Evolutionary conservation across 2,888 invertebrate species (phyloP), one percentile per base, ranked within the genome.

Genomic region (Linnaemya vulpina): DNA sequence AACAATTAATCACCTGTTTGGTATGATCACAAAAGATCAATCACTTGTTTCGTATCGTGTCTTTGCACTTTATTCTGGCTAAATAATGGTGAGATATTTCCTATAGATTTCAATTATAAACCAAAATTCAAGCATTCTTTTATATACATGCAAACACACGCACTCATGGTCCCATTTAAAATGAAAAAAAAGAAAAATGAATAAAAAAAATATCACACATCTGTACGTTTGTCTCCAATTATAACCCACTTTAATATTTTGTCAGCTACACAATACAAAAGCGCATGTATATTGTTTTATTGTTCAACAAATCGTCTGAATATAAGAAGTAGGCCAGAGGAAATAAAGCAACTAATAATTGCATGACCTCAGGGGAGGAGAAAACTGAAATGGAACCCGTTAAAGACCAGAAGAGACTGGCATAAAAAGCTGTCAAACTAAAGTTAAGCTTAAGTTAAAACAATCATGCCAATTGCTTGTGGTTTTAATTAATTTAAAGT

Each of bases 401-500:
- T 43, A 15, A 63, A 7, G 20, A 62, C 62, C 74, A 46, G 74
- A 62, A 49, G 53, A 67, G 46, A 67, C 30, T 65, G 46, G 38
- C 38, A 49, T 25, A 74, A 60, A 76, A 80, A 51, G 65, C 77
- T 85, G 77, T 82, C 84, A 82, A 46, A 46, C 78, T 51, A 65
- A 82, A 85, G 78, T 77, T 85, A 70, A 82, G 84, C 84, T 77
- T 78, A 85, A 82, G 84, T 81, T 70, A 67, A 73, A 81, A 78
- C 78, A 85, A 85, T 85, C 81, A 85, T 82, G 84, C 84, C 84
- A 85, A 85, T 85, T 85, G 84, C 81, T 81, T 85, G 78, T 82
- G 84, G 84, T 85, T 85, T 85, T 85, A 85, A 85, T 85, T 85
- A 85, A 85, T 85, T 85, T 82, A 82, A 85, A 85, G 81, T 85